Percentiles rank a stretch among this genome's conserved stretches.
Evolutionary conservation across 2,888 invertebrate species (phyloP).

Genomic region (Nomada goodeniana): DNA sequence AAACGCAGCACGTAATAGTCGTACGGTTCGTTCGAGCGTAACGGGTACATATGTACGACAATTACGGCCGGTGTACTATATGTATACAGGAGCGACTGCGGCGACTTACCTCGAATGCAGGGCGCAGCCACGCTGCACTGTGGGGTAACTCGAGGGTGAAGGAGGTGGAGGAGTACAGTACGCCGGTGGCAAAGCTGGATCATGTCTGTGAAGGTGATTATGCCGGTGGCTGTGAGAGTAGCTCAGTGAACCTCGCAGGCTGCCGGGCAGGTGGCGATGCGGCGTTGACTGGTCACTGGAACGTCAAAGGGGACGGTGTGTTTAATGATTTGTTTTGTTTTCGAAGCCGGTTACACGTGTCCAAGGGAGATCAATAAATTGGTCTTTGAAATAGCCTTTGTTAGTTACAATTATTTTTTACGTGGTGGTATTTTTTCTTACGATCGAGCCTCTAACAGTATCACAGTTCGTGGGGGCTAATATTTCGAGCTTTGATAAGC

Average conservation of each 20-base stretch:
- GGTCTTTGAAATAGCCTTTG: too few relatives aligned
- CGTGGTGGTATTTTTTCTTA: too few relatives aligned
- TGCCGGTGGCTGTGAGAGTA: slow-evolving; percentile 72
- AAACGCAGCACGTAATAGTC: slow-evolving; percentile 1
- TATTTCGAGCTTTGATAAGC: too few relatives aligned
- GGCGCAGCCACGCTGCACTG: slow-evolving; percentile 77
- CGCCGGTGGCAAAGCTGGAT: slow-evolving; percentile 65
- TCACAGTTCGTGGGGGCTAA: too few relatives aligned
- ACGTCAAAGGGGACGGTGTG: slow-evolving; percentile 41
- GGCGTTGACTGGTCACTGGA: slow-evolving; percentile 78
- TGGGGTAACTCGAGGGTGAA: slow-evolving; percentile 73
- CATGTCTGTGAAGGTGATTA: slow-evolving; percentile 74
- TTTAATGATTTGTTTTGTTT: too few relatives aligned
- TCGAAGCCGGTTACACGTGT: too few relatives aligned
- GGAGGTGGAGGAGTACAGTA: slow-evolving; percentile 71
- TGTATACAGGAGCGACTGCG: neutral
- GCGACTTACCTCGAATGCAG: slow-evolving; percentile 78
- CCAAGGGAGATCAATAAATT: too few relatives aligned
- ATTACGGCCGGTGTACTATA: slow-evolving; percentile 12
- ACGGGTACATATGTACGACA: slow-evolving; percentile 13
- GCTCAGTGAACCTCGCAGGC: slow-evolving; percentile 74
- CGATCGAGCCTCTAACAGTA: too few relatives aligned
- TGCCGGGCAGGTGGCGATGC: slow-evolving; percentile 78
- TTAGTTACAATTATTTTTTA: too few relatives aligned
- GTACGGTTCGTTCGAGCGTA: neutral